Evolutionary conservation across 2,797 vertebrate species (phyloP).

Genomic region (Cryptoprocta ferox): DNA sequence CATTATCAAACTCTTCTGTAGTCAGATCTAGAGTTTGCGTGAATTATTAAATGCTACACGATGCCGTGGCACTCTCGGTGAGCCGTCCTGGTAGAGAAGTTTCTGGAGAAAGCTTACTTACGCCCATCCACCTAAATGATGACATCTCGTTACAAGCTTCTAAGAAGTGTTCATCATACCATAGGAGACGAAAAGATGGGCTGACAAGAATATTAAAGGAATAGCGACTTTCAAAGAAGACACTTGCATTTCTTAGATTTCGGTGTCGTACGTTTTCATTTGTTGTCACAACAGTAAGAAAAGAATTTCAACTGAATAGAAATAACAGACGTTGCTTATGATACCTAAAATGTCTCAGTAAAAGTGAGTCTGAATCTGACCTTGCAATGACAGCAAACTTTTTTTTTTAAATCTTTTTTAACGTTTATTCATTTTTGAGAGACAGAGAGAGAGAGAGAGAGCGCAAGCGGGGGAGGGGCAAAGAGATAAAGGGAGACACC

Average conservation of each 20-base stretch:
- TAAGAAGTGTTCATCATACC: not conserved
- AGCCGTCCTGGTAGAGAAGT: not conserved
- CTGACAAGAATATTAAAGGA: not conserved
- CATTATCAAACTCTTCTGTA: not conserved
- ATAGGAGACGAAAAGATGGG: not conserved
- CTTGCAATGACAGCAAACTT: not conserved
- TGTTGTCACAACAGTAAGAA: slow-evolving; percentile 24
- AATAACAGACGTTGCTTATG: not conserved
- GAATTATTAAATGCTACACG: not conserved
- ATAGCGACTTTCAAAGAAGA: not conserved
- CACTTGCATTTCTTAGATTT: not conserved
- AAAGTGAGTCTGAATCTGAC: not conserved
- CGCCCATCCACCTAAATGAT: not conserved
- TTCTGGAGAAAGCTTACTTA: not conserved
- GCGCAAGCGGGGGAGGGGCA: too few relatives aligned
- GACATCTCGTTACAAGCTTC: not conserved
- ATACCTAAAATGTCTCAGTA: not conserved
- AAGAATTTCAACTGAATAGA: not conserved
- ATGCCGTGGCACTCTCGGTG: not conserved
- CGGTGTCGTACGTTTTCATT: not conserved
- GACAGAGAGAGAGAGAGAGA: too few relatives aligned
- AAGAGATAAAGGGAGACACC: too few relatives aligned
- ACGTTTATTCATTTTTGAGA: too few relatives aligned
- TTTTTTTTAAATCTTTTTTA: not conserved
- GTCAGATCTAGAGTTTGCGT: not conserved